A percentile compares a stretch with the other conserved stretches of the same genome.
Conservation (phyloP, 64 coral and sea anemone genomes). For the Montipora cactus region DNA sequence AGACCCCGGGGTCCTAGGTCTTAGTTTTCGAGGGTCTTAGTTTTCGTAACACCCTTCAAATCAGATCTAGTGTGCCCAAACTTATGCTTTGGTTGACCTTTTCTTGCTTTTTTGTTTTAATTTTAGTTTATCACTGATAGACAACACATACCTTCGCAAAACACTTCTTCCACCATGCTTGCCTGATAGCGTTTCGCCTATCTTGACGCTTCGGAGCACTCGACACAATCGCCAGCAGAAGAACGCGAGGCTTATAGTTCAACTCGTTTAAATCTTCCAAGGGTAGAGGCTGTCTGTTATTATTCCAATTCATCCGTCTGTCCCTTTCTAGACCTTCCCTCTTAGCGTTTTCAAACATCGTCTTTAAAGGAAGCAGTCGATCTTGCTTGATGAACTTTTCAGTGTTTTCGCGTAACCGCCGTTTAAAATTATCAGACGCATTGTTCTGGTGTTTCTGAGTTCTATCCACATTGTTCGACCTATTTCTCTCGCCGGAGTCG, state of each 20-base stretch:
- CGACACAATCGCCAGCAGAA: neutral
- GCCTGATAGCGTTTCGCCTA: neutral
- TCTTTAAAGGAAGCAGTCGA: neutral
- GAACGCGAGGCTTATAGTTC: neutral
- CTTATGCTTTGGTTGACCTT: no score
- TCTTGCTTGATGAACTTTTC: neutral
- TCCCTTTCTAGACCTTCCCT: neutral
- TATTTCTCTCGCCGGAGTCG: no score
- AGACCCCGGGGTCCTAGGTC: no score
- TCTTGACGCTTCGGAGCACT: neutral
- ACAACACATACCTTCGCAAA: neutral
- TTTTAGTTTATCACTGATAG: no score
- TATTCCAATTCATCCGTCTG: neutral
- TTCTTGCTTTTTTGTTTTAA: no score
- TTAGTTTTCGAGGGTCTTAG: no score
- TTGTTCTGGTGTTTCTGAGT: no score
- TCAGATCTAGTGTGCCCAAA: no score
- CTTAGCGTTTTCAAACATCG: neutral
- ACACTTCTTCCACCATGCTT: neutral
- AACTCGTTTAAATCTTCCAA: neutral
- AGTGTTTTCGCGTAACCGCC: no score
- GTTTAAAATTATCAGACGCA: no score
- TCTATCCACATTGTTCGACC: no score
- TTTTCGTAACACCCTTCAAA: no score
- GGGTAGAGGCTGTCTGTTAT: neutral